Conservation (phyloP, 2,113 vertebrate species). For the Cryptomyrus ogoouensis region DNA sequence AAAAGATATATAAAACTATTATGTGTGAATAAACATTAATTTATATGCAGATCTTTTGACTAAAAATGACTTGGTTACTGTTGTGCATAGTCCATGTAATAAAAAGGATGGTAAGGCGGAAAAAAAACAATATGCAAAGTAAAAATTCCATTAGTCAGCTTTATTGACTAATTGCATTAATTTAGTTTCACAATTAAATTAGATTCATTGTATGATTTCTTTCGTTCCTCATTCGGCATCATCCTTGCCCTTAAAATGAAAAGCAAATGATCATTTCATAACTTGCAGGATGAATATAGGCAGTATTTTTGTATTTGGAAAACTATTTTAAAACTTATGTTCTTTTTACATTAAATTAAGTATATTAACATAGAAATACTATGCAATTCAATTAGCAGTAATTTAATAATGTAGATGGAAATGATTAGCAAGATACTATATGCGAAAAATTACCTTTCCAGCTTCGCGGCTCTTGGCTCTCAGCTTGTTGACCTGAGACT, state of each 20-base stretch:
- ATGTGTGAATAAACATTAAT: not conserved
- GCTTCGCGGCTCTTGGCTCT: slow-evolving; percentile 64
- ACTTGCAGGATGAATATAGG: not conserved
- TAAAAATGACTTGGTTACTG: not conserved
- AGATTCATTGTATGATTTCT: not conserved
- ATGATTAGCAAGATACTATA: slow-evolving; percentile 17
- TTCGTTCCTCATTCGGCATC: slow-evolving; percentile 1
- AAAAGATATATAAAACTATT: not conserved
- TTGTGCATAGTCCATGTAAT: not conserved
- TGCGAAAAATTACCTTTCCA: slow-evolving; percentile 45
- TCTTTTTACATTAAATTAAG: not conserved
- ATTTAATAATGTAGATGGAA: slow-evolving; percentile 21
- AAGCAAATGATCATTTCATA: not conserved
- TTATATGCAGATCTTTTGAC: not conserved
- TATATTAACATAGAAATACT: not conserved
- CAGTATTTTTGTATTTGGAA: not conserved
- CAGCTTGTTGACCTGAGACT: slow-evolving; percentile 64
- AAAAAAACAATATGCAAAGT: not conserved
- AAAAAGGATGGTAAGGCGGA: not conserved
- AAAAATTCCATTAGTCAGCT: not conserved
- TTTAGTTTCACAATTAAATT: not conserved
- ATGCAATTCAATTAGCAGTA: not conserved
- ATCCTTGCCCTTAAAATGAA: slow-evolving; percentile 19
- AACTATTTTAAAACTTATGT: not conserved
- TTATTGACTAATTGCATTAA: slow-evolving; percentile 6